A percentile compares a stretch with the other conserved stretches of the same genome.
phyloP scores from a whole-genome alignment of 2,113 vertebrate genomes.

The Galemys pyrenaicus region DNA sequence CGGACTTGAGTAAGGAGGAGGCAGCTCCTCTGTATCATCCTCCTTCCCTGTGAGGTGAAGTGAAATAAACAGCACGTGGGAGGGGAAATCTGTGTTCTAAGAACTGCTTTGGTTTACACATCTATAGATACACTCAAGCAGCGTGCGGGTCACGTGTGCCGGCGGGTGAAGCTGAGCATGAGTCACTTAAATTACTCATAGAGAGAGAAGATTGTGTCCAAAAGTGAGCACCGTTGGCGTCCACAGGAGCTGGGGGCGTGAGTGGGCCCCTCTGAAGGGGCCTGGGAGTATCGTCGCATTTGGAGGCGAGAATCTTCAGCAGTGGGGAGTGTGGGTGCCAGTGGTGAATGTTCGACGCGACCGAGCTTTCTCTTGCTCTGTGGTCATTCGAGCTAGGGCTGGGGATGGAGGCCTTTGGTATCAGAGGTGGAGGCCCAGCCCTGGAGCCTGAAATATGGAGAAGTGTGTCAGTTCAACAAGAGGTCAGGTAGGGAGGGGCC shows the following conservation, averaged over 20 bases:
- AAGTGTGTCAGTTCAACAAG: neutral
- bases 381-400: neutral
- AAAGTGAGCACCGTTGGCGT: slow-evolving; percentile 80
- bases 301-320: neutral
- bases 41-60: neutral
- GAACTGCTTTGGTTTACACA: slow-evolving; percentile 77
- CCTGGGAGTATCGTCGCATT: too few species aligned
- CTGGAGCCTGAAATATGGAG: neutral
- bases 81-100: slow-evolving; percentile 21
- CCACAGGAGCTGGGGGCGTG: slow-evolving; percentile 27
- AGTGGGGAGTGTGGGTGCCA: neutral
- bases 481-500: neutral
- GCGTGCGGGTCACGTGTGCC: slow-evolving; percentile 68
- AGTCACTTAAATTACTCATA: slow-evolving; percentile 83
- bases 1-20: neutral
- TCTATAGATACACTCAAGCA: slow-evolving; percentile 60
- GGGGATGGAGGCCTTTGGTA: neutral
- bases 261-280: slow-evolving; percentile 73
- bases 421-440: neutral
- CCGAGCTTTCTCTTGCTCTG: neutral
- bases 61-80: slow-evolving; percentile 43
- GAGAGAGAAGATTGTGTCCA: slow-evolving; percentile 74
- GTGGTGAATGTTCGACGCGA: too few species aligned
- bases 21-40: neutral
- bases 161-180: slow-evolving; percentile 68